Percentiles rank a stretch among this genome's conserved stretches.
These are phyloP conservation scores for Mythimna impura DNA, from an alignment of 2,888 invertebrate genomes.

Conservation along the genomic window DNA sequence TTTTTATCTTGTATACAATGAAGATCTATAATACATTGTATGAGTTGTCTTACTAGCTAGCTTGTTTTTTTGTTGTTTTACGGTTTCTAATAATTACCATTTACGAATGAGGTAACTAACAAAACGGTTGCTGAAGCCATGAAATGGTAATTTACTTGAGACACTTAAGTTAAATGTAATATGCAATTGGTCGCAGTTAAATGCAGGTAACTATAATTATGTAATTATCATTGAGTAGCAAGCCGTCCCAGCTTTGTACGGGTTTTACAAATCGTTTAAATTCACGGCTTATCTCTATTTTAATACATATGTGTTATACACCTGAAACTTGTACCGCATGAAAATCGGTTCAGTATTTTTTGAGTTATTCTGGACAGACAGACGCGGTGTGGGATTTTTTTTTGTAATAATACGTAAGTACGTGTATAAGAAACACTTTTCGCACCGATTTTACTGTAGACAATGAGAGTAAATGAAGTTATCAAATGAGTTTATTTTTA, in stretches of 20 bases:
- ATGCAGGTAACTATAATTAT: too few relatives aligned
- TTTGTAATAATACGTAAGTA: too few relatives aligned
- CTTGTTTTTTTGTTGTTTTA: constrained; percentile 4
- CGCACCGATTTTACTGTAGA: constrained; percentile 27
- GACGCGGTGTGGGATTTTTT: background rate
- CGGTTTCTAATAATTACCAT: background rate
- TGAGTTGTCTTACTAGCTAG: constrained; percentile 4
- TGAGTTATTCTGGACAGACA: too few relatives aligned
- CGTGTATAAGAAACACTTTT: constrained; percentile 4
- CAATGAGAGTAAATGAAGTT: constrained; percentile 7
- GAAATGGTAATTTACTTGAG: background rate
- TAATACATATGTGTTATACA: too few relatives aligned
- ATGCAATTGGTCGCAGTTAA: background rate
- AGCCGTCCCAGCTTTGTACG: too few relatives aligned
- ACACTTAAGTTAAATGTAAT: constrained; percentile 18
- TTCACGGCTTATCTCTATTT: too few relatives aligned
- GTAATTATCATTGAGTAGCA: too few relatives aligned
- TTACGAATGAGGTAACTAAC: constrained; percentile 5
- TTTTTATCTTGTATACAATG: background rate
- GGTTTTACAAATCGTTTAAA: too few relatives aligned
- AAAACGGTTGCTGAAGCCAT: background rate
- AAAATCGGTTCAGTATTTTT: too few relatives aligned
- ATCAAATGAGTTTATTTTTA: constrained; percentile 16
- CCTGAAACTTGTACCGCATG: too few relatives aligned
- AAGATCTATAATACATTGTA: background rate